Evolutionary conservation across 2,113 vertebrate species (phyloP), one percentile per base, ranked within the genome.

Genomic region (Rousettus leschenaultii): DNA sequence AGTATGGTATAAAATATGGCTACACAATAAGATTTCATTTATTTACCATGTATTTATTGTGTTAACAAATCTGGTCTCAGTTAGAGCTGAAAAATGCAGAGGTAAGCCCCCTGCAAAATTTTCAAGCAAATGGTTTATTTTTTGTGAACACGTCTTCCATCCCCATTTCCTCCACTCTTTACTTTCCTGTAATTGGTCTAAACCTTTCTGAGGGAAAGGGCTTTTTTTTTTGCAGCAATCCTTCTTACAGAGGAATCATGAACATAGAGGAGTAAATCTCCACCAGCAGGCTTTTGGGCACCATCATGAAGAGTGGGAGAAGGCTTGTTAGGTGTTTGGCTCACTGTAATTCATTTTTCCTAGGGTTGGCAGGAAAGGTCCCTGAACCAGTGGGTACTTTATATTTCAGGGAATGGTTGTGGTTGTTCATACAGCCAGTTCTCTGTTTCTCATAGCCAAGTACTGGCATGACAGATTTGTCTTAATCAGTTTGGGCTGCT

Each of bases 11-110:
- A 38, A 88, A 90, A n/a, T 73, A 30, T 86, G 85, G 43, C 51
- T 19, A 10, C 19, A 12, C 16, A 66, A 2, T 40, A 51, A 45
- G 33, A 61, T 91, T 53, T 86, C 16, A 74, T 73, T 88, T 74
- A 61, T 43, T 75, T 74, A 61, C 33, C 2, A 8, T 51, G 19
- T 10, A 8, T 48, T 90, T 70, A 18, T 33, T 24, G 14, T 75
- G 33, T 66, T 95, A 70, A 59, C 22, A 91, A 15, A 45, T 83
- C 65, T 70, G 40, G 38, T 91, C 53, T 91, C 55, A 61, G 63
- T 57, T 75, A 45, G 24, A 89, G 59, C 9, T 16, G 28, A 63
- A 85, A 48, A 83, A 11, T 53, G 33, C 35, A 74, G 22, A 38
- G 21, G 15, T 26, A 40, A 35, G 5, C 2, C 18, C 33, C 13